Percentiles rank a stretch among this genome's conserved stretches.
Evolutionary conservation across 2,113 vertebrate species (phyloP).

Genomic region (Phrynocephalus versicolor): DNA sequence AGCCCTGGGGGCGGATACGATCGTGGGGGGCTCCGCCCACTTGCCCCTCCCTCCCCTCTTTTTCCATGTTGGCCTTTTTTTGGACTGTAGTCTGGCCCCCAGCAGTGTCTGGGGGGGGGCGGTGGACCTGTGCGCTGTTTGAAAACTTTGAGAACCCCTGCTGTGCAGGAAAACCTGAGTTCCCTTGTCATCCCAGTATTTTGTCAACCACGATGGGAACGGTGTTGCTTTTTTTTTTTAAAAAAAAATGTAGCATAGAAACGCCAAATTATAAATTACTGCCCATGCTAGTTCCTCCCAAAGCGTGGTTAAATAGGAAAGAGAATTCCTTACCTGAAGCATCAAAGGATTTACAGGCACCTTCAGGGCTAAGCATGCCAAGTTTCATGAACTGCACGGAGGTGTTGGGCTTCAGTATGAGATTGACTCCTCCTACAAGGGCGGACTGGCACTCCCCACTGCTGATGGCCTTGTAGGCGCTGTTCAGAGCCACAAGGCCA

Average conservation of each 20-base stretch:
- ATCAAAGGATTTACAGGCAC: conserved; percentile 92
- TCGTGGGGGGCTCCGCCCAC: too few species aligned
- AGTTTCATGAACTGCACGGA: conserved; percentile 97
- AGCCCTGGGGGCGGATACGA: too few species aligned
- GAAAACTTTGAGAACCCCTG: too few species aligned
- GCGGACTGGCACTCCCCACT: conserved; percentile 84
- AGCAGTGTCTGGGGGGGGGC: too few species aligned
- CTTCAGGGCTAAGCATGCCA: conserved; percentile 91
- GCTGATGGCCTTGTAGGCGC: conserved; percentile 86
- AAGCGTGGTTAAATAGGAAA: background rate
- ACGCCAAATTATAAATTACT: background rate
- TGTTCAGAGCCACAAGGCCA: conserved; percentile 88
- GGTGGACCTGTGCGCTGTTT: too few species aligned
- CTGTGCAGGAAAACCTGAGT: too few species aligned
- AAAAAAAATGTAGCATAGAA: background rate
- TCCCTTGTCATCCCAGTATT: background rate
- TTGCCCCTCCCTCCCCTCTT: too few species aligned
- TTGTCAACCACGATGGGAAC: background rate
- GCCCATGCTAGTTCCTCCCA: background rate
- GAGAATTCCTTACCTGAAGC: conserved; percentile 76
- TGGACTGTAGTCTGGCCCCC: too few species aligned
- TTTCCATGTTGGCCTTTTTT: too few species aligned
- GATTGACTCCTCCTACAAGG: conserved; percentile 89
- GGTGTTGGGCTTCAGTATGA: conserved; percentile 92
- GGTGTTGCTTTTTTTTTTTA: background rate